A percentile compares a stretch with the other conserved stretches of the same genome.
Conservation (phyloP, 2,888 invertebrate genomes). For the Limenitis camilla region DNA sequence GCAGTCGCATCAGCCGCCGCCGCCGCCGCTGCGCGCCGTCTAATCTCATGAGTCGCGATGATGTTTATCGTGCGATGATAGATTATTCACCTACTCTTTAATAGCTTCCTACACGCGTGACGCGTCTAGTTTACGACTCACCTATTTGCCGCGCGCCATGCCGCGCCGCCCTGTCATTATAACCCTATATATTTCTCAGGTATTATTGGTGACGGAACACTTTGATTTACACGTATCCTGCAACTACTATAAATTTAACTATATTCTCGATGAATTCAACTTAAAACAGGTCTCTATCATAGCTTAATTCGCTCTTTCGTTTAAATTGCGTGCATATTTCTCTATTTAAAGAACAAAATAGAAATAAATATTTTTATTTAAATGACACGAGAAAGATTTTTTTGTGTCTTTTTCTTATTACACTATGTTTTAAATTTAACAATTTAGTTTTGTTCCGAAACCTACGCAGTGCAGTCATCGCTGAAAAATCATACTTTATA, state of each 20-base stretch:
- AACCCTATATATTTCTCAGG: conserved; percentile 20
- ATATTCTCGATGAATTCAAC: neutral
- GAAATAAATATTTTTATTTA: too few species aligned
- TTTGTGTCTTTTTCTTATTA: too few species aligned
- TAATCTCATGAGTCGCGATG: conserved; percentile 36
- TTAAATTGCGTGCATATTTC: too few species aligned
- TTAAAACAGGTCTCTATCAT: too few species aligned
- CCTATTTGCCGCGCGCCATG: conserved; percentile 9
- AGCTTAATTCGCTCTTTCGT: too few species aligned
- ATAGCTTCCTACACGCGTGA: conserved; percentile 26
- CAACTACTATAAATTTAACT: neutral
- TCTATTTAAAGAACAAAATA: too few species aligned
- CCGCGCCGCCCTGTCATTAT: conserved; percentile 14
- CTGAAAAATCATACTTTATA: too few species aligned
- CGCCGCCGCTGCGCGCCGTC: conserved; percentile 3
- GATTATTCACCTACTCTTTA: conserved; percentile 34
- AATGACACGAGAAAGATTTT: too few species aligned
- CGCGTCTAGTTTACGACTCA: conserved; percentile 20
- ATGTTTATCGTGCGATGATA: conserved; percentile 55
- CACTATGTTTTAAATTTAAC: too few species aligned
- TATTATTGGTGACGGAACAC: conserved; percentile 11
- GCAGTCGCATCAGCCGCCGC: conserved; percentile 21
- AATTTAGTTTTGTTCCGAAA: too few species aligned
- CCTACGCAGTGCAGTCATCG: too few species aligned
- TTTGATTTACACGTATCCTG: conserved; percentile 4